Evolutionary conservation across 2,113 vertebrate species (phyloP).

Genomic region (Suncus etruscus): DNA sequence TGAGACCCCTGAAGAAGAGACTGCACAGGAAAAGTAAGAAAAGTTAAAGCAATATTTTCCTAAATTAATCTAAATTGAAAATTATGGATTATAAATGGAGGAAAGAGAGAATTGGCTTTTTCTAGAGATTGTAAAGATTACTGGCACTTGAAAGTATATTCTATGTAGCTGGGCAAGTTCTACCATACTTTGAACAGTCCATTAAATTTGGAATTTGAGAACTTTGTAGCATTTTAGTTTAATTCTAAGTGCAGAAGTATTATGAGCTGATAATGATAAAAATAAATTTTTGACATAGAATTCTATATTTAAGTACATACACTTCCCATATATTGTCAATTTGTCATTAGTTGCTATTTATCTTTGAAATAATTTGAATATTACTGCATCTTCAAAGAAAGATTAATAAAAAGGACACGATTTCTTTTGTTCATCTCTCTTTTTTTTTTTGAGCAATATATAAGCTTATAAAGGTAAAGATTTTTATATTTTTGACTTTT

Average conservation of each 20-base stretch:
- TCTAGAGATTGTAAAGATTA: constrained; percentile 4
- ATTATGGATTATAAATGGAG: not conserved
- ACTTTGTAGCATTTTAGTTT: not conserved
- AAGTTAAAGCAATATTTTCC: not conserved
- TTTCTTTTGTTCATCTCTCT: not conserved
- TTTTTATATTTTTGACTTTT: constrained; percentile 40
- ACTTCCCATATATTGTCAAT: not conserved
- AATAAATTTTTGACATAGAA: not conserved
- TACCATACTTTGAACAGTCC: not conserved
- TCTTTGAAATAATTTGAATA: constrained; percentile 6
- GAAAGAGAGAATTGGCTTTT: not conserved
- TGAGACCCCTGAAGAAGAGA: not conserved
- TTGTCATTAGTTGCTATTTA: constrained; percentile 48
- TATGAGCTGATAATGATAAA: not conserved
- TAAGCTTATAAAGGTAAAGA: not conserved
- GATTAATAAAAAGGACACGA: not conserved
- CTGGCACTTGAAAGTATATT: not conserved
- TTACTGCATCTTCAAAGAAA: constrained; percentile 27
- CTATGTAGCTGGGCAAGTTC: not conserved
- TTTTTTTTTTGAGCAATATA: not conserved
- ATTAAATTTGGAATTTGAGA: not conserved
- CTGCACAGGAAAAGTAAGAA: not conserved
- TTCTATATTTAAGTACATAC: not conserved
- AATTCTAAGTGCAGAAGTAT: not conserved
- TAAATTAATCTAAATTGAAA: not conserved